Base-by-base conservation (phyloP, 2,888 invertebrate species). In the Parnassius apollo region DNA sequence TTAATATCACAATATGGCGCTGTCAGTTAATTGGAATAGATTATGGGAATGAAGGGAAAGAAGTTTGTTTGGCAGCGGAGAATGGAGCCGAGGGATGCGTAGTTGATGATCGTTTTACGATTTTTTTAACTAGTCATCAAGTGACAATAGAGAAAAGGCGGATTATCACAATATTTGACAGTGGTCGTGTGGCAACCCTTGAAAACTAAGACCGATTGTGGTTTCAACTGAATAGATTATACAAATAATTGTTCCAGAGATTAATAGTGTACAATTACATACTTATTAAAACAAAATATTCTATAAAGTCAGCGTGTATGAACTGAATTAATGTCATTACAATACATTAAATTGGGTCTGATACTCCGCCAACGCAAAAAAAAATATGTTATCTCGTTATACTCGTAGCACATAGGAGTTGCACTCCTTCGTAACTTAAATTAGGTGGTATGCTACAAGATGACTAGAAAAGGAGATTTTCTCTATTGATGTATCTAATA, bases 1-100 rank as follows among this genome's bases (percentile, higher is more conserved):
- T 88, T 91, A 88, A 84, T 89, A 88, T 85, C 81, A 91, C 91
- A 90, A 91, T 91, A 91, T 90, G 91, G 83, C 80, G 82, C 90
- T 91, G 91, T 91, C 91, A 91, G 88, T 91, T 91, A 91, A 91
- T 91, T 91, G 91, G 91, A 91, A 91, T 91, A 91, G 91, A 91
- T 91, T 90, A 91, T 91, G 91, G 91, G 91, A 91, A 90, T 86
- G 77, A 86, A 86, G 83, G 86, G 86, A 83, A 81, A 35, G 79
- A 79, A 81, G 79, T 74, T 72, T 74, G 77, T 77, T 75, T 79
- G 79, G 13, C 75, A 74, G 75, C 72, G 73, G 77, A 70, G 82
- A 84, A 81, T 81, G 79, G 77, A 81, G 88, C 82, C 83, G 76
- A 69, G 88, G 91, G 91, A 86, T 79, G 81, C 65, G 68, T 68